Conservation (phyloP, 1,140 invertebrate species). For the Drosophila parvula region DNA sequence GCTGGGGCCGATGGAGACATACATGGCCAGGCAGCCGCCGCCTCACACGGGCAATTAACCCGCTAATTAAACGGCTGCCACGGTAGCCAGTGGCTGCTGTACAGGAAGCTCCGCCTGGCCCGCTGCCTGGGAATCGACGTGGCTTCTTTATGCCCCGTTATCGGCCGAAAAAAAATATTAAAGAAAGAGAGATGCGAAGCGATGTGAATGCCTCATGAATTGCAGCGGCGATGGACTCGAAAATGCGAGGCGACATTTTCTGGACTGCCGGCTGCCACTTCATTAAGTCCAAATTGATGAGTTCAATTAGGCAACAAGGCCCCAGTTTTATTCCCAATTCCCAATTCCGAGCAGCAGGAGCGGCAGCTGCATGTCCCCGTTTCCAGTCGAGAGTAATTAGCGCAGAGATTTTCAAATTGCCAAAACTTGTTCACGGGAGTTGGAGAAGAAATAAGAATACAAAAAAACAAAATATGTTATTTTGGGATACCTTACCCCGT, state of each 20-base stretch:
- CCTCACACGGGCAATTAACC: constrained; percentile 72
- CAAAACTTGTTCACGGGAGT: constrained; percentile 66
- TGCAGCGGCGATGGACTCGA: constrained; percentile 55
- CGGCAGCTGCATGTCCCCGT: constrained; percentile 32
- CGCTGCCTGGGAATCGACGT: constrained; percentile 24
- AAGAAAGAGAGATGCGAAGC: constrained; percentile 16
- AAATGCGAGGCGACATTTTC: constrained; percentile 74
- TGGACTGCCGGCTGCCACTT: constrained; percentile 65
- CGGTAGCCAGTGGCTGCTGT: constrained; percentile 59
- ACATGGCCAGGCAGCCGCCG: constrained; percentile 21
- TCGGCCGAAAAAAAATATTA: constrained; percentile 35
- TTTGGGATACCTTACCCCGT: constrained; percentile 16
- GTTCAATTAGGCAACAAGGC: constrained; percentile 78
- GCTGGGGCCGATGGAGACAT: not conserved
- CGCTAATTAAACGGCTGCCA: constrained; percentile 74
- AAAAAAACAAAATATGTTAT: constrained; percentile 16
- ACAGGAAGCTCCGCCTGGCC: constrained; percentile 65
- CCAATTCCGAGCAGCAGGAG: not conserved
- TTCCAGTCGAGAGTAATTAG: constrained; percentile 68
- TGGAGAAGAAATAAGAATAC: constrained; percentile 5
- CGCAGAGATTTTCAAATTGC: constrained; percentile 83
- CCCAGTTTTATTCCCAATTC: constrained; percentile 24
- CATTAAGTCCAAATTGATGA: constrained; percentile 81
- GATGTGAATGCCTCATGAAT: constrained; percentile 61
- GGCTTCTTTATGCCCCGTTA: constrained; percentile 64